A percentile compares a stretch with the other conserved stretches of the same genome.
Evolutionary conservation across 2,113 vertebrate genomes (phyloP).

Genomic region (Callipepla californica): DNA sequence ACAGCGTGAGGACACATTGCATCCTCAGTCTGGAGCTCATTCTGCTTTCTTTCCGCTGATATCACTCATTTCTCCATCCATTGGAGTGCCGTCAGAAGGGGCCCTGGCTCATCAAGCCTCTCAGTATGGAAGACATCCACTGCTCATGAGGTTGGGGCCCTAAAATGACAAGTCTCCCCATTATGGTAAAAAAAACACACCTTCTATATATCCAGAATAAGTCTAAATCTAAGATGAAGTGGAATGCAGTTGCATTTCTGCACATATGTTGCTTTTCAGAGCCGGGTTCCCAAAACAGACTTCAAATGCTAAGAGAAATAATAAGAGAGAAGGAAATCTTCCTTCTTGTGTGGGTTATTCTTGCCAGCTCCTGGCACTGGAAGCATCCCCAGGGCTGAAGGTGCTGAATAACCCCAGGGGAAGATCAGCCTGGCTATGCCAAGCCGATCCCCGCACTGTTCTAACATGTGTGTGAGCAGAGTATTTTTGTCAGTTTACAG

Average conservation of each 20-base stretch:
- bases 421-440: neutral
- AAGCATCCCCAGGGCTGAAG: neutral
- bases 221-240: neutral
- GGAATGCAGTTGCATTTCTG: neutral
- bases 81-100: neutral
- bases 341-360: neutral
- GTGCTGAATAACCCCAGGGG: neutral
- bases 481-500: fast-evolving
- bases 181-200: neutral
- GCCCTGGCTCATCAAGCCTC: neutral
- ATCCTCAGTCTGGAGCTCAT: neutral
- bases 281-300: neutral
- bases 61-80: neutral
- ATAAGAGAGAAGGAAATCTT: neutral
- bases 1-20: fast-evolving
- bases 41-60: neutral
- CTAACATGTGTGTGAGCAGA: neutral
- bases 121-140: fast-evolving
- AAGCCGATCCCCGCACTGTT: neutral
- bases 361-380: neutral
- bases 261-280: fast-evolving
- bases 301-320: neutral
- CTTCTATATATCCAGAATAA: too few species aligned
- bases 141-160: neutral
- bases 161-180: neutral